These are phyloP conservation scores for Ageneiosus marmoratus DNA, from an alignment of 2,113 vertebrate species.

Conservation along the genomic window DNA sequence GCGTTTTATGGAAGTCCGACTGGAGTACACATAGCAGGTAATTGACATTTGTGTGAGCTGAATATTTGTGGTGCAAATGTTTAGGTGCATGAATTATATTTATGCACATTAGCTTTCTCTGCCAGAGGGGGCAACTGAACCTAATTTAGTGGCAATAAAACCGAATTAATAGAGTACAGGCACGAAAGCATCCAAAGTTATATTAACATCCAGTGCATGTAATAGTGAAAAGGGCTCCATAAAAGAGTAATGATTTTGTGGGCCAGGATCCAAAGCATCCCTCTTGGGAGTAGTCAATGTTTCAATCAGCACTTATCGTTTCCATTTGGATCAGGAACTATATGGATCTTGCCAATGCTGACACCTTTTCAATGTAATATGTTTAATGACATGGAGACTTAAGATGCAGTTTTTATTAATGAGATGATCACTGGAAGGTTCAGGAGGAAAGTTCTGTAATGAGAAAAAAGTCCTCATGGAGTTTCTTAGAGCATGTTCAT, in stretches of 20 bases:
- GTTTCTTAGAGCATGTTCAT: conserved; percentile 7
- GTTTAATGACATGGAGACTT: conserved; percentile 40
- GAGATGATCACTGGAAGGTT: conserved; percentile 1
- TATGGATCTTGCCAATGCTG: conserved; percentile 24
- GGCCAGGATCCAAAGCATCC: conserved; percentile 66
- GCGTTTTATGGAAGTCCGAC: conserved; percentile 44
- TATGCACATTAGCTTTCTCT: conserved; percentile 68
- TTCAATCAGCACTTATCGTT: conserved; percentile 60
- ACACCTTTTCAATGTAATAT: conserved; percentile 38
- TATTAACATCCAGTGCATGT: conserved; percentile 74
- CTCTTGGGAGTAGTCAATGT: conserved; percentile 63
- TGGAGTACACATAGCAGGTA: conserved; percentile 57
- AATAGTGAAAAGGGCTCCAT: conserved; percentile 71
- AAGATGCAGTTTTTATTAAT: conserved; percentile 31
- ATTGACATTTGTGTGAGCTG: conserved; percentile 60
- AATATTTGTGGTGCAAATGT: conserved; percentile 72
- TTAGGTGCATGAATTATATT: conserved; percentile 75
- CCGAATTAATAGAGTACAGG: conserved; percentile 78
- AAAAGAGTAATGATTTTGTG: conserved; percentile 73
- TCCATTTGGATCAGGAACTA: conserved; percentile 53
- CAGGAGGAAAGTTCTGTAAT: conserved; percentile 15
- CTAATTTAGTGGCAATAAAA: conserved; percentile 81
- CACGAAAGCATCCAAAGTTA: conserved; percentile 75
- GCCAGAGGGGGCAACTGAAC: conserved; percentile 74
- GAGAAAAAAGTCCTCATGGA: conserved; percentile 24